phyloP scores from a whole-genome alignment of 2,113 vertebrate species.

The Mormyrus lacerda region DNA sequence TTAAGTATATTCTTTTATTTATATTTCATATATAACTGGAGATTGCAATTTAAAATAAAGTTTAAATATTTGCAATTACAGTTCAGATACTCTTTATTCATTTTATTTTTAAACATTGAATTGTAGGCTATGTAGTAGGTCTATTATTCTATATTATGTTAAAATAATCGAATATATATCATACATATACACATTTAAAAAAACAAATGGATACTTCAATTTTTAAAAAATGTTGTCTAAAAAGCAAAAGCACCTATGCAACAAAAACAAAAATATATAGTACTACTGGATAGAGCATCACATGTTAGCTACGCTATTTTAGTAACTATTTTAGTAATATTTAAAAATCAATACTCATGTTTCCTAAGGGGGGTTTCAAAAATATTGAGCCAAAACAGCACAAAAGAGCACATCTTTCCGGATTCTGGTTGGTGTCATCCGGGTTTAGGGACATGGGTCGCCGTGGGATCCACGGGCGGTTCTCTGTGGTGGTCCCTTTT shows the following conservation, averaged over 20 bases:
- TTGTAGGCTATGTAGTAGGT: background rate
- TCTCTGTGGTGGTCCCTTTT: slow-evolving; percentile 38
- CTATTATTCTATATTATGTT: background rate
- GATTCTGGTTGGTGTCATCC: background rate
- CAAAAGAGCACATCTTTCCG: background rate
- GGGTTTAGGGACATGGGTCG: background rate
- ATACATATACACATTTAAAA: background rate
- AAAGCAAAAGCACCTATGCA: background rate
- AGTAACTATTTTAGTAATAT: background rate
- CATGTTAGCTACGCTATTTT: background rate
- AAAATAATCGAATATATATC: background rate
- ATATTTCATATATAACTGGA: background rate
- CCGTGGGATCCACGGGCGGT: slow-evolving; percentile 40
- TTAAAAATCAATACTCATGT: background rate
- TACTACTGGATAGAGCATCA: background rate
- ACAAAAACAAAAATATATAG: background rate
- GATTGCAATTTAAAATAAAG: background rate
- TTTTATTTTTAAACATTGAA: background rate
- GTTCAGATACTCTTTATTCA: background rate
- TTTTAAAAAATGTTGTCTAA: background rate
- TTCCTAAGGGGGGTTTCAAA: background rate
- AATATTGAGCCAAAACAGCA: background rate
- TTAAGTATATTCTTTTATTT: background rate
- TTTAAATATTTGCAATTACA: background rate
- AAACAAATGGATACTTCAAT: background rate